These are phyloP conservation scores for Pheosia tremula DNA, from an alignment of 2,888 invertebrate species.

Conservation along the genomic window DNA sequence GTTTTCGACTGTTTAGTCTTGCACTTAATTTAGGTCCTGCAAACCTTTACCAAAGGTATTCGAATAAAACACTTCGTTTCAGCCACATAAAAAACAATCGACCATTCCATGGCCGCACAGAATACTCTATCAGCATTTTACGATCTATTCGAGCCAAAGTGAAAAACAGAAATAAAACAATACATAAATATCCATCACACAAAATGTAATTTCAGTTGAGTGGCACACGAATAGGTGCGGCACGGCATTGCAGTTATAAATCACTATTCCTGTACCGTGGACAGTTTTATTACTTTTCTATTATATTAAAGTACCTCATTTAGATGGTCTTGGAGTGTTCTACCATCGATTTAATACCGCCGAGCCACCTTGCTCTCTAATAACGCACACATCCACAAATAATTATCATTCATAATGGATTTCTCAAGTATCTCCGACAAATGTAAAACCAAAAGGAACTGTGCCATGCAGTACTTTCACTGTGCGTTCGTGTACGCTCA, in stretches of 20 bases:
- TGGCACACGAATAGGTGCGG: conserved; percentile 15
- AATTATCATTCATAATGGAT: no score
- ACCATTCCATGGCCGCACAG: background rate
- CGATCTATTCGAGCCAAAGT: conserved; percentile 18
- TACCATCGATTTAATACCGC: conserved; percentile 19
- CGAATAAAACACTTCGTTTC: background rate
- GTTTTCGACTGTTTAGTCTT: no score
- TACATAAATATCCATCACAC: conserved; percentile 16
- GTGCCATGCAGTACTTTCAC: conserved; percentile 15
- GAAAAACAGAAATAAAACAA: conserved; percentile 24
- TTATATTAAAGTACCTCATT: conserved; percentile 22
- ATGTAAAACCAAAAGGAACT: no score
- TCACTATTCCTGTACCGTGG: conserved; percentile 20
- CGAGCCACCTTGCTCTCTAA: conserved; percentile 13
- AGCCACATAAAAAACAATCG: conserved; percentile 7
- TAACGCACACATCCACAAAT: conserved; percentile 19
- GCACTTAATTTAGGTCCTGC: no score
- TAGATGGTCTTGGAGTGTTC: conserved; percentile 16
- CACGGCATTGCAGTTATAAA: conserved; percentile 18
- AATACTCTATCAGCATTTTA: conserved; percentile 23
- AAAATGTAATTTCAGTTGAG: conserved; percentile 19
- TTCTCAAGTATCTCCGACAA: no score
- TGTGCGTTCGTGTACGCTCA: conserved; percentile 16
- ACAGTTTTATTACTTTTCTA: conserved; percentile 24
- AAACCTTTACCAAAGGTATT: background rate